Conservation (phyloP, 2,113 vertebrate genomes). For the Lagopus leucura region DNA sequence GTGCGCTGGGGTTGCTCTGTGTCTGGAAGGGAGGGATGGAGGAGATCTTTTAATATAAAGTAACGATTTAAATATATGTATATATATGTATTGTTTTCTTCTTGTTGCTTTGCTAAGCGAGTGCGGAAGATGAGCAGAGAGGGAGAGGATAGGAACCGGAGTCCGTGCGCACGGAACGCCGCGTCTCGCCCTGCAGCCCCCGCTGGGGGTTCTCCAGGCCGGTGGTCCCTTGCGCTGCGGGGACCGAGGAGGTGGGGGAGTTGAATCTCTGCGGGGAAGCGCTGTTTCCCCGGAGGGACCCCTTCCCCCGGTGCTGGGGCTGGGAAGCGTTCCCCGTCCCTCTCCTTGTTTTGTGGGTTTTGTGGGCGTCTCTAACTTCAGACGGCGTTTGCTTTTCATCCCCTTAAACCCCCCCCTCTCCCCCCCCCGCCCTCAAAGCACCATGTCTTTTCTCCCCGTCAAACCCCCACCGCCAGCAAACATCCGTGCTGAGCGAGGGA, state of each 20-base stretch:
- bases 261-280: constrained; percentile 19
- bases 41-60: neutral
- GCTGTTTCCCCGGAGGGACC: constrained; percentile 1
- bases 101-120: neutral
- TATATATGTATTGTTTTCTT: neutral
- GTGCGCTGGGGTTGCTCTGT: neutral
- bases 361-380: neutral
- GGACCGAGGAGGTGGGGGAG: neutral
- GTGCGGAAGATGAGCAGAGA: neutral
- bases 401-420: neutral
- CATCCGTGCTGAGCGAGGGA: neutral
- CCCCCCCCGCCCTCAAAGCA: neutral
- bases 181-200: neutral
- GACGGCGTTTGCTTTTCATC: neutral
- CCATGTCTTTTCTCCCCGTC: neutral
- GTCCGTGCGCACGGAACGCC: neutral
- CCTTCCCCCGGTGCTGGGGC: neutral
- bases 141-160: neutral
- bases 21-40: neutral
- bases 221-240: constrained; percentile 50
- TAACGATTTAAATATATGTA: neutral
- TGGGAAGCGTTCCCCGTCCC: neutral
- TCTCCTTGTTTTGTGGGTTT: no score
- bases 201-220: constrained; percentile 35
- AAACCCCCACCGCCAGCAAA: neutral